Evolutionary conservation across 2,888 invertebrate genomes (phyloP).

Genomic region (Dryocosmus kuriphilus): DNA sequence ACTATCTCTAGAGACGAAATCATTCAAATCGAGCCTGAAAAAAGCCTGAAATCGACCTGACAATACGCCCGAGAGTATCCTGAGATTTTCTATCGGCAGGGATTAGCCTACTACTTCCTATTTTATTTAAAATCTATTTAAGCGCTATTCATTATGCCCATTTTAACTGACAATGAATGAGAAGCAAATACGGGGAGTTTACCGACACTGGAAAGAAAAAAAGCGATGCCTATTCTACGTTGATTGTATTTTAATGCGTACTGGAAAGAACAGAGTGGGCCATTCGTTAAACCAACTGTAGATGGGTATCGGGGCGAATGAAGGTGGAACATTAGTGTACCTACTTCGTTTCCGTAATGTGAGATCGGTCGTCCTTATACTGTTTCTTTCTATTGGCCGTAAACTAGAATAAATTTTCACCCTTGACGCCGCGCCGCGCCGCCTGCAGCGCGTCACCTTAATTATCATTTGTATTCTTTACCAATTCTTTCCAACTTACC

Average conservation of each 20-base stretch:
- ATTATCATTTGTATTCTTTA: neutral
- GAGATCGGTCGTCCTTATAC: slow-evolving; percentile 16
- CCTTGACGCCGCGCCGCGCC: neutral
- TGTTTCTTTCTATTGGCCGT: slow-evolving; percentile 22
- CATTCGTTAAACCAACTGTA: slow-evolving; percentile 32
- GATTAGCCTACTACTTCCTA: neutral
- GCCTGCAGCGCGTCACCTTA: neutral
- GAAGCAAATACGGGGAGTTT: neutral
- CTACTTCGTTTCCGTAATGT: slow-evolving; percentile 36
- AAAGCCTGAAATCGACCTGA: too few relatives aligned
- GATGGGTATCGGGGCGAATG: slow-evolving; percentile 42
- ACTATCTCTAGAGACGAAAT: too few relatives aligned
- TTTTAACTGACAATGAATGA: neutral
- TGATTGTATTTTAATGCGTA: slow-evolving; percentile 42
- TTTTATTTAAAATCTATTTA: neutral
- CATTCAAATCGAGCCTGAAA: too few relatives aligned
- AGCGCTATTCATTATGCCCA: neutral
- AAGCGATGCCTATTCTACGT: neutral
- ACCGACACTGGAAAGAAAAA: neutral
- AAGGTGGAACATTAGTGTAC: slow-evolving; percentile 37
- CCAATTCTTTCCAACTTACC: neutral
- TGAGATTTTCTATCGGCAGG: too few relatives aligned
- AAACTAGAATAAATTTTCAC: slow-evolving; percentile 32
- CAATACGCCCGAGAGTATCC: too few relatives aligned
- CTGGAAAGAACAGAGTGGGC: slow-evolving; percentile 8